phyloP scores from a whole-genome alignment of 1,140 invertebrate species.

The Phymorhynchus buccinoides region DNA sequence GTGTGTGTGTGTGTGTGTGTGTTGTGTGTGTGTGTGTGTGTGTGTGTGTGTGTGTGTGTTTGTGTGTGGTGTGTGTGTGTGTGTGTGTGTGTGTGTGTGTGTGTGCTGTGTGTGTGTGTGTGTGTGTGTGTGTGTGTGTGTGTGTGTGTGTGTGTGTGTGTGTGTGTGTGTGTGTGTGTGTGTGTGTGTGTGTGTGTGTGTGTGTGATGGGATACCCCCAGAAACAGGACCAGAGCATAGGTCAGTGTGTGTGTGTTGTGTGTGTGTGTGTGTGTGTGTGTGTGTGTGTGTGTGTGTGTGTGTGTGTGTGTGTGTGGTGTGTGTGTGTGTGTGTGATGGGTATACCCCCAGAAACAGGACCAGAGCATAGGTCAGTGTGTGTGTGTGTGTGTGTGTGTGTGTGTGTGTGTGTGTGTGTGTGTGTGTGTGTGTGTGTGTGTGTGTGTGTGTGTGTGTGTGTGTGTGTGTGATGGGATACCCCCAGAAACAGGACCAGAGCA shows the following conservation, averaged over 20 bases:
- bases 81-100: neutral
- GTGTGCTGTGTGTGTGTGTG: too few relatives aligned
- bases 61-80: neutral
- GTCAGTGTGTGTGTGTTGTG: too few relatives aligned
- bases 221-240: too few relatives aligned
- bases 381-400: neutral
- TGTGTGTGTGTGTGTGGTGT: neutral
- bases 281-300: too few relatives aligned
- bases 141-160: neutral
- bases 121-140: too few relatives aligned
- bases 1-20: neutral
- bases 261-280: too few relatives aligned
- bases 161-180: too few relatives aligned
- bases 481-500: slow-evolving; percentile 43
- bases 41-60: neutral
- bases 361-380: neutral
- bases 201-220: too few relatives aligned
- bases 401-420: neutral
- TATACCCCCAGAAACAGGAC: too few relatives aligned
- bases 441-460: too few relatives aligned
- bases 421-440: neutral
- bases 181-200: too few relatives aligned
- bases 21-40: slow-evolving; percentile 10
- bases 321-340: neutral
- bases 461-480: slow-evolving; percentile 22